phyloP scores from a whole-genome alignment of 2,113 vertebrate genomes.

The Sebastes schlegelii region DNA sequence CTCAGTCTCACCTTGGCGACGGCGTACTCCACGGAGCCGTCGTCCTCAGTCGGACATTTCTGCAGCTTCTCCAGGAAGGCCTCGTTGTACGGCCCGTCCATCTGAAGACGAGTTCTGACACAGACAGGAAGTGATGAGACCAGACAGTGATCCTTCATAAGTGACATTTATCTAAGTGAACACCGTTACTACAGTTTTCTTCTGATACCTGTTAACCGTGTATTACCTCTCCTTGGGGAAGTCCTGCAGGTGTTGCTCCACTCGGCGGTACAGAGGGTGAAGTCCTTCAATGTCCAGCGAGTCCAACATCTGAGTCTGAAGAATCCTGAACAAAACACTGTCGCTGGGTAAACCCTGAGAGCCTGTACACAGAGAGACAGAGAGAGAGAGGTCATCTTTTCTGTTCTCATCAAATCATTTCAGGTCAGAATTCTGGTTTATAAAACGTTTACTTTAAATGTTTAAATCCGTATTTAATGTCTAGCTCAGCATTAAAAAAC shows the following conservation, averaged over 20 bases:
- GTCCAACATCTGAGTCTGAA: slow-evolving; percentile 97
- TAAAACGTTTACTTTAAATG: neutral
- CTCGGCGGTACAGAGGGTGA: slow-evolving; percentile 90
- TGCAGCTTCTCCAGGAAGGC: slow-evolving; percentile 92
- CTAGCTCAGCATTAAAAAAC: neutral
- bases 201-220: neutral
- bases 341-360: slow-evolving; percentile 89
- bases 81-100: slow-evolving; percentile 94
- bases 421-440: neutral
- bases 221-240: slow-evolving; percentile 93
- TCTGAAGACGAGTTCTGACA: slow-evolving; percentile 88
- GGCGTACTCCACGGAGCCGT: slow-evolving; percentile 91
- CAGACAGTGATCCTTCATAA: neutral
- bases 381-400: neutral
- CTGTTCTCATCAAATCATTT: neutral
- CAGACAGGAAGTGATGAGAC: slow-evolving; percentile 4
- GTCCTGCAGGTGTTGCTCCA: slow-evolving; percentile 93
- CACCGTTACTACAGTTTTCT: neutral
- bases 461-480: neutral
- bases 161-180: neutral
- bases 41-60: slow-evolving; percentile 90
- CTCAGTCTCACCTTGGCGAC: slow-evolving; percentile 87
- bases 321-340: slow-evolving; percentile 92
- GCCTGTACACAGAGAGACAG: slow-evolving; percentile 49
- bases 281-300: slow-evolving; percentile 95